Evolutionary conservation across 1,140 invertebrate species (phyloP).

Genomic region (Trichomalopsis sarcophagae): DNA sequence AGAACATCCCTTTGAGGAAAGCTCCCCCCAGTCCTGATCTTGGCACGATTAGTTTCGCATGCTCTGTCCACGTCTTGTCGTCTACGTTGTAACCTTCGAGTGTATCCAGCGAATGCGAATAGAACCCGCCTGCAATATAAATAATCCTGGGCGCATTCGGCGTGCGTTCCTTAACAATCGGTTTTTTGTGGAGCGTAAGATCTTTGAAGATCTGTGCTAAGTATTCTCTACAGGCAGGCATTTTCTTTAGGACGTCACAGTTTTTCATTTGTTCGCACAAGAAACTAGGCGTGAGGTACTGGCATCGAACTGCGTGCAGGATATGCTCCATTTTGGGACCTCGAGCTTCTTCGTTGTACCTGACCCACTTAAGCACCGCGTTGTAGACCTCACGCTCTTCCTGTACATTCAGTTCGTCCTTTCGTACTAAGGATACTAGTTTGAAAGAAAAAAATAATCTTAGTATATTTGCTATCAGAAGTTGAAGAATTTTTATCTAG

Average conservation of each 20-base stretch:
- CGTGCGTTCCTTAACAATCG: slow-evolving; percentile 86
- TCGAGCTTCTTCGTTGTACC: slow-evolving; percentile 88
- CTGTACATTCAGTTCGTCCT: slow-evolving; percentile 92
- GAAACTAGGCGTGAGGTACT: slow-evolving; percentile 93
- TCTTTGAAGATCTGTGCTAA: slow-evolving; percentile 93
- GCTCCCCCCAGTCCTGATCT: slow-evolving; percentile 91
- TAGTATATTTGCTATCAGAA: no score
- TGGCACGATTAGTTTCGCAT: slow-evolving; percentile 87
- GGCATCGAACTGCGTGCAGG: slow-evolving; percentile 89
- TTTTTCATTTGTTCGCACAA: slow-evolving; percentile 92
- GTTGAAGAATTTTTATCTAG: no score
- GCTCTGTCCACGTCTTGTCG: slow-evolving; percentile 87
- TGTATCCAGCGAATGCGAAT: slow-evolving; percentile 88
- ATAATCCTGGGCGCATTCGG: slow-evolving; percentile 92
- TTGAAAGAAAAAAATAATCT: not conserved
- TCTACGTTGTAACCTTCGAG: slow-evolving; percentile 92
- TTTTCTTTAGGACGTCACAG: slow-evolving; percentile 90
- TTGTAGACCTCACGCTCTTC: slow-evolving; percentile 94
- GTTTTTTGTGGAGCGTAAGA: slow-evolving; percentile 87
- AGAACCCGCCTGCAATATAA: slow-evolving; percentile 93
- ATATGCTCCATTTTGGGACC: slow-evolving; percentile 91
- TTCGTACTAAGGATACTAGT: slow-evolving; percentile 83
- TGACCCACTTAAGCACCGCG: slow-evolving; percentile 93
- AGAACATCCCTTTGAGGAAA: slow-evolving; percentile 90
- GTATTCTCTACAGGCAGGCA: slow-evolving; percentile 92